Evolutionary conservation across 2,888 invertebrate species (phyloP), one percentile per base, ranked within the genome.

Genomic region (Meganola albula): DNA sequence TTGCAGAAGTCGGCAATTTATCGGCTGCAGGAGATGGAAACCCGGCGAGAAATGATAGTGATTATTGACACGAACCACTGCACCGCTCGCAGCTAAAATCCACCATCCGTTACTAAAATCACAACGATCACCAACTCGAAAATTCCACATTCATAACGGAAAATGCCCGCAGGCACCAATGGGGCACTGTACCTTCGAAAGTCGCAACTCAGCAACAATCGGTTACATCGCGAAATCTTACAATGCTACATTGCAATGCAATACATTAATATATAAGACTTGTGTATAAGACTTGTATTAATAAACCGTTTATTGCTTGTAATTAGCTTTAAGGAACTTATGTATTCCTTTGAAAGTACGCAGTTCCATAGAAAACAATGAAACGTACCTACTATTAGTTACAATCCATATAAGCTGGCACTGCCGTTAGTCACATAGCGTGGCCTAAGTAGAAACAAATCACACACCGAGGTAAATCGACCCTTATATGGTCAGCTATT

Each of bases 51-150:
- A 79, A 82, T 83, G 58, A 78, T 78, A 76, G 80, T 82, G 76
- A 83, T 84, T 84, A 83, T 77, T 83, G 82, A 80, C 84, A 82
- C 79, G 82, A 76, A 80, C 63, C 53, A 44, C 49, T 62, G 74
- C 70, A 53, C 66, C 70, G 60, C 63, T 58, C 70, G 50, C 58
- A 56, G 59, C 60, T 58, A 67, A 75, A n/a, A n/a, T n/a, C n/a
- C n/a, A n/a, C n/a, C n/a, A n/a, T n/a, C n/a, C n/a, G n/a, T n/a
- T n/a, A n/a, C n/a, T n/a, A n/a, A 74, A 70, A 78, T 74, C 72
- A 71, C 70, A 76, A 73, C 71, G 63, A 66, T 63, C 64, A 79
- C 75, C 78, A 79, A 80, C 69, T 77, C 70, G 76, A 78, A 78
- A 82, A 83, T 80, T 74, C 69, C 71, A 76, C 78, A 72, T 73